Percentiles rank a stretch among this genome's conserved stretches.
Conservation (phyloP, 2,113 vertebrate genomes). For the Clarias magur region DNA sequence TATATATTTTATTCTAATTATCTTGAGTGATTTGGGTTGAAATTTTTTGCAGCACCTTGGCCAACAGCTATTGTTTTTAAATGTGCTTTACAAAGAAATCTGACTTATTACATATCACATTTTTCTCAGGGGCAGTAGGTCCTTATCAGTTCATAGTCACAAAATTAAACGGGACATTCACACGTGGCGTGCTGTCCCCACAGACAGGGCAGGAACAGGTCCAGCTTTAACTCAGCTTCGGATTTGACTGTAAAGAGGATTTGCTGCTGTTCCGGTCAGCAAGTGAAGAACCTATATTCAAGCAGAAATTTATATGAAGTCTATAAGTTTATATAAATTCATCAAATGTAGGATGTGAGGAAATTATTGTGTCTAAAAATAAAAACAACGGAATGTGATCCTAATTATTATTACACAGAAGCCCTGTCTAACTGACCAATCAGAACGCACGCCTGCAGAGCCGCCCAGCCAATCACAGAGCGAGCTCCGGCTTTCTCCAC, state of each 20-base stretch:
- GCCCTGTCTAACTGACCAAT: neutral
- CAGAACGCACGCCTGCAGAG: neutral
- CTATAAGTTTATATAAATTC: neutral
- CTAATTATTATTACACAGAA: neutral
- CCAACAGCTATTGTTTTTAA: neutral
- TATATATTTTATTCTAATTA: neutral
- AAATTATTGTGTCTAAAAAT: neutral
- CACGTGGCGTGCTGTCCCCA: neutral
- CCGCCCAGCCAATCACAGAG: conserved; percentile 35
- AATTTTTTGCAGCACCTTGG: neutral
- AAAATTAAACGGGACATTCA: neutral
- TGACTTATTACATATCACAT: neutral
- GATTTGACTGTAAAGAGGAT: neutral
- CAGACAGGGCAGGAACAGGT: neutral
- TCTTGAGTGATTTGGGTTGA: neutral
- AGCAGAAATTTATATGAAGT: neutral
- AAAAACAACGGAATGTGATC: neutral
- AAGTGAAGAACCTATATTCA: neutral
- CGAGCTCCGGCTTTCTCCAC: conserved; percentile 17
- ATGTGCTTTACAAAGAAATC: neutral
- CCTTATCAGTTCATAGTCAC: neutral
- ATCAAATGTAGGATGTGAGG: neutral
- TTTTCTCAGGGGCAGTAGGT: neutral
- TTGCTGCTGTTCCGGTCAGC: neutral
- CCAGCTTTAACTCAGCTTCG: neutral